Evolutionary conservation across 2,888 invertebrate genomes (phyloP).

Genomic region (Doris montereyensis): DNA sequence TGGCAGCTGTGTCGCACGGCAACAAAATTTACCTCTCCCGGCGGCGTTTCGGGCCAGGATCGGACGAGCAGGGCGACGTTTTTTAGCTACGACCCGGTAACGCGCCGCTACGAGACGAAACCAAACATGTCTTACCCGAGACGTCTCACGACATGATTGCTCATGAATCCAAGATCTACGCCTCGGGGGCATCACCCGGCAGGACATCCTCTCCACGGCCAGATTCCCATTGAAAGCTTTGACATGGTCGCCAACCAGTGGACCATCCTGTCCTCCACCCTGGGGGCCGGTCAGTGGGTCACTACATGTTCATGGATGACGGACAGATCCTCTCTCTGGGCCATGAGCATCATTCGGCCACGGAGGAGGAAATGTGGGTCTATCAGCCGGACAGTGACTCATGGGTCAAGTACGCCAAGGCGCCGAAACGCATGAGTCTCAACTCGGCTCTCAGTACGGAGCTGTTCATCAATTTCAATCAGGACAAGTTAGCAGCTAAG

Average conservation of each 20-base stretch:
- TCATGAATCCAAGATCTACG: conserved; percentile 61
- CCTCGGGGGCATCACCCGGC: conserved; percentile 69
- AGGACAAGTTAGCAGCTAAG: conserved; percentile 67
- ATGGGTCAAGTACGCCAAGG: conserved; percentile 67
- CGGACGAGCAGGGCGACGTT: conserved; percentile 65
- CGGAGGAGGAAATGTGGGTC: conserved; percentile 71
- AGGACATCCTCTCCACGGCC: conserved; percentile 66
- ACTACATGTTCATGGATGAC: conserved; percentile 60
- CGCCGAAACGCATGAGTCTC: conserved; percentile 67
- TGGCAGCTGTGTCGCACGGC: conserved; percentile 60
- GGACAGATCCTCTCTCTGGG: conserved; percentile 68
- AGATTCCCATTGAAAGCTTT: conserved; percentile 70
- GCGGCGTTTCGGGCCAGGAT: conserved; percentile 67
- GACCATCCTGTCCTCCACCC: conserved; percentile 69
- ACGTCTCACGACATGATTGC: conserved; percentile 70
- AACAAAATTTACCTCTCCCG: conserved; percentile 68
- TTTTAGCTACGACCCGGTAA: conserved; percentile 60
- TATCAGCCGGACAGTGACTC: conserved; percentile 63
- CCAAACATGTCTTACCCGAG: conserved; percentile 69
- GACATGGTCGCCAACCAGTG: conserved; percentile 66
- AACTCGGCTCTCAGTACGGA: conserved; percentile 65
- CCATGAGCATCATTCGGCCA: conserved; percentile 70
- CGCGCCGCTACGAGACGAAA: conserved; percentile 61
- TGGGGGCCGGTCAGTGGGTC: conserved; percentile 70
- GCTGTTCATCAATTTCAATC: conserved; percentile 66